A percentile compares a stretch with the other conserved stretches of the same genome.
Conservation (phyloP, 2,113 vertebrate genomes). For the Galbula dea region DNA sequence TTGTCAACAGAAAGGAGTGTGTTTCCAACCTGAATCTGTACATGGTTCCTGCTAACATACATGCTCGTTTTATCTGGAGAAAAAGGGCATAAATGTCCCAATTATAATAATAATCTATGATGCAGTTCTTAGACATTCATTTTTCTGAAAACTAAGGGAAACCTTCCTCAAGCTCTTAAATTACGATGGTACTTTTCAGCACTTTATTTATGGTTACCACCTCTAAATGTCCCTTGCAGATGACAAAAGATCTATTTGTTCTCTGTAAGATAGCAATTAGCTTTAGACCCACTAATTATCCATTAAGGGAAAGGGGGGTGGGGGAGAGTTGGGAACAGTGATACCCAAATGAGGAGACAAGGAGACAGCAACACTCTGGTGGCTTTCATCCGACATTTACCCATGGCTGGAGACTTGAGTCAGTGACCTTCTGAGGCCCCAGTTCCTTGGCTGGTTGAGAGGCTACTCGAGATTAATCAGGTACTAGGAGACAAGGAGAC, state of each 20-base stretch:
- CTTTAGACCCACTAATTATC: not conserved
- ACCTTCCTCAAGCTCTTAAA: not conserved
- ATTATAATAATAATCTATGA: not conserved
- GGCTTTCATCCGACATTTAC: not conserved
- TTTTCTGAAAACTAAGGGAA: not conserved
- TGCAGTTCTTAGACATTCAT: not conserved
- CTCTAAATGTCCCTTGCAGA: not conserved
- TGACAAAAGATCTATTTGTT: not conserved
- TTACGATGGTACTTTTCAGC: not conserved
- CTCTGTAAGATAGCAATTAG: not conserved
- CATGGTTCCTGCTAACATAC: not conserved
- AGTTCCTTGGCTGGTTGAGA: not conserved
- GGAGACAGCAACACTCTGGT: not conserved
- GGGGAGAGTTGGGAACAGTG: not conserved
- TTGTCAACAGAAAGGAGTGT: not conserved
- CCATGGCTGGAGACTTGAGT: not conserved
- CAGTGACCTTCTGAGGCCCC: not conserved
- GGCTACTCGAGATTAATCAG: not conserved
- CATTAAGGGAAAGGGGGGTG: not conserved
- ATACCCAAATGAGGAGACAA: not conserved
- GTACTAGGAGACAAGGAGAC: not conserved
- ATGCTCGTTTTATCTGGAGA: not conserved
- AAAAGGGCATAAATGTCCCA: not conserved
- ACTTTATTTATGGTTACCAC: not conserved
- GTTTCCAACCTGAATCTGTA: not conserved